Percentiles rank a stretch among this genome's conserved stretches.
phyloP scores from a whole-genome alignment of 2,888 invertebrate species.

The Temnothorax unifasciatus region DNA sequence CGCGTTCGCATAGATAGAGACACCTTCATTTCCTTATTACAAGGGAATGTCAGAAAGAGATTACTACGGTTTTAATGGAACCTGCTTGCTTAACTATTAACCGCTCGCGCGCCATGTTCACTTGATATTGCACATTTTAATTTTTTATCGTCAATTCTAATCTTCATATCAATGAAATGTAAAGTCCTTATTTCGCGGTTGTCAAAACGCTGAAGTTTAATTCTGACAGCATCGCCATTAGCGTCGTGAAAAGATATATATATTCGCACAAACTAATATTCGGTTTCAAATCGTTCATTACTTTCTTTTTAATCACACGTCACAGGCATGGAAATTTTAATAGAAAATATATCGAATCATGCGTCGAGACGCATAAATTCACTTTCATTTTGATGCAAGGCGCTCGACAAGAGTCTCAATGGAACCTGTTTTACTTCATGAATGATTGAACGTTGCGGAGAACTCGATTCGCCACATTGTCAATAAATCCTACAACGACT shows the following conservation, averaged over 20 bases:
- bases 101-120: not conserved
- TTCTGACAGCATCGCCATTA: not conserved
- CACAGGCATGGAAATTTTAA: not conserved
- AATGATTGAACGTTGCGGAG: slow-evolving; percentile 71
- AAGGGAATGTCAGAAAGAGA: slow-evolving; percentile 2
- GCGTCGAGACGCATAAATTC: slow-evolving; percentile 16
- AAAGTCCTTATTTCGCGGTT: not conserved
- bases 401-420: slow-evolving; percentile 58
- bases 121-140: slow-evolving; percentile 9
- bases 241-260: not conserved
- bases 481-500: slow-evolving; percentile 64
- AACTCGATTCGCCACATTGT: slow-evolving; percentile 67
- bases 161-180: not conserved
- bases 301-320: not conserved
- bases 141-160: not conserved
- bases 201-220: not conserved
- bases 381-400: slow-evolving; percentile 13
- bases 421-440: slow-evolving; percentile 72
- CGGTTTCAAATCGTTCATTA: not conserved
- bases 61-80: not conserved
- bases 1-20: slow-evolving; percentile 62
- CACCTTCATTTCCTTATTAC: slow-evolving; percentile 56
- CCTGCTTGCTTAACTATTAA: slow-evolving; percentile 28
- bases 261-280: slow-evolving; percentile 19
- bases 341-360: not conserved